phyloP scores from a whole-genome alignment of 2,113 vertebrate species.

The Otus sunia region DNA sequence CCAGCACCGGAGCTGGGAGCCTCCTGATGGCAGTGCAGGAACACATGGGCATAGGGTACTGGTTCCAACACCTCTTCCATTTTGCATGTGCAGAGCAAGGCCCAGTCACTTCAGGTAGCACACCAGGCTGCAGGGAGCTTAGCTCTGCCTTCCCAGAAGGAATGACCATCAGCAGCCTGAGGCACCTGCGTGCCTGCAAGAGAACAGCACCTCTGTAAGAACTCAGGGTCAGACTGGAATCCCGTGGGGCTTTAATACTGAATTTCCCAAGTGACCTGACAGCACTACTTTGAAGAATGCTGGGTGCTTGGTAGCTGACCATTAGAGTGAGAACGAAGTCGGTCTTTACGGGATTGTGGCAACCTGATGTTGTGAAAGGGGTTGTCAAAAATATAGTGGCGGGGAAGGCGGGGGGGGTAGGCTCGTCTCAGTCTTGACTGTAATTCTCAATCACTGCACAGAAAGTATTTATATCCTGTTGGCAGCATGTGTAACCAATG shows the following conservation, averaged over 20 bases:
- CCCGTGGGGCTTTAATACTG: accelerated
- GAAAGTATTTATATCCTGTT: constrained; percentile 67
- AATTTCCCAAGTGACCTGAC: background rate
- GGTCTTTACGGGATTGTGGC: background rate
- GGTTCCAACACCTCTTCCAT: background rate
- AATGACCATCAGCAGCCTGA: background rate
- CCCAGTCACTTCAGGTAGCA: background rate
- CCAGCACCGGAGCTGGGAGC: background rate
- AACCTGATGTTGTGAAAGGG: background rate
- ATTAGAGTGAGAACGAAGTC: background rate
- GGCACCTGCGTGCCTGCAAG: background rate
- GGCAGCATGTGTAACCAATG: constrained; percentile 66
- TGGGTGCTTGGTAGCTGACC: background rate
- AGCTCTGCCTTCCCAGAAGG: background rate
- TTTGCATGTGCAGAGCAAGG: background rate
- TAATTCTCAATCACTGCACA: constrained; percentile 58
- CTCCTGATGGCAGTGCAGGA: background rate
- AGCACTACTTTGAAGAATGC: background rate
- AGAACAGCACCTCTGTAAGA: background rate
- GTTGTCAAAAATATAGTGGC: background rate
- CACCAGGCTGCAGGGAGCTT: background rate
- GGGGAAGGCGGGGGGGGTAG: background rate
- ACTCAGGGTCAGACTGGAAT: background rate
- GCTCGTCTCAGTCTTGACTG: background rate
- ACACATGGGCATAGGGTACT: too few relatives aligned